Percentiles rank a stretch among this genome's conserved stretches.
phyloP scores from a whole-genome alignment of 2,113 vertebrate species.

The Oxygymnocypris stewartii region DNA sequence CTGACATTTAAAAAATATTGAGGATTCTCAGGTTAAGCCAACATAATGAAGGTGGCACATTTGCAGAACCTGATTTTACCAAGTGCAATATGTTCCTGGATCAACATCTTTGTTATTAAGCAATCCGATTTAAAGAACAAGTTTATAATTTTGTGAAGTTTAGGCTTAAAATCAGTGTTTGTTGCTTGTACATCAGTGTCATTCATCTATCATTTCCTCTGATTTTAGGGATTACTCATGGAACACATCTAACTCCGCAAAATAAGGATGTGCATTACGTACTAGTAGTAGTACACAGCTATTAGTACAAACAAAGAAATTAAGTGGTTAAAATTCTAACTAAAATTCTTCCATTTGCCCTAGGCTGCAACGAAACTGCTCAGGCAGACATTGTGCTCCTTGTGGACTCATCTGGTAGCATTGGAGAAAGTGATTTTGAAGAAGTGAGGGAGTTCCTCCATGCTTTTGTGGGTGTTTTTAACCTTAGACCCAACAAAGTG shows the following conservation, averaged over 20 bases:
- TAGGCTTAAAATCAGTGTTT: too few species aligned
- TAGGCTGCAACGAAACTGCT: conserved; percentile 75
- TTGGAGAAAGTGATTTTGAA: conserved; percentile 71
- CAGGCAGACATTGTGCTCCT: conserved; percentile 81
- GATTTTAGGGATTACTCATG: too few species aligned
- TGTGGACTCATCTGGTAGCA: conserved; percentile 79
- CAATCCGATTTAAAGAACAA: too few species aligned
- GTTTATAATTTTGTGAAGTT: too few species aligned
- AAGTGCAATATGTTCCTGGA: not conserved
- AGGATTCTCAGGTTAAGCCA: not conserved
- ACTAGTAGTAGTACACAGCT: too few species aligned
- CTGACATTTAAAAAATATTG: not conserved
- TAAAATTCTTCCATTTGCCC: not conserved
- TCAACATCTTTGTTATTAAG: not conserved
- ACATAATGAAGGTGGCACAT: not conserved
- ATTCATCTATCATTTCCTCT: too few species aligned
- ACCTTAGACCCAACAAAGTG: conserved; percentile 72
- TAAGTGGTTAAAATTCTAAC: not conserved
- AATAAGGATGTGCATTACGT: too few species aligned
- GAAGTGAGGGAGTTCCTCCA: conserved; percentile 73
- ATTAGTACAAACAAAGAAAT: not conserved
- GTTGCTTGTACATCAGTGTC: too few species aligned
- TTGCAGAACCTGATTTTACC: too few species aligned
- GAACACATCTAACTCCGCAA: too few species aligned
- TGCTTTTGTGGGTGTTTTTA: conserved; percentile 68